A percentile compares a stretch with the other conserved stretches of the same genome.
These are phyloP conservation scores for Ageneiosus marmoratus DNA, from an alignment of 2,113 vertebrate genomes.

Conservation along the genomic window DNA sequence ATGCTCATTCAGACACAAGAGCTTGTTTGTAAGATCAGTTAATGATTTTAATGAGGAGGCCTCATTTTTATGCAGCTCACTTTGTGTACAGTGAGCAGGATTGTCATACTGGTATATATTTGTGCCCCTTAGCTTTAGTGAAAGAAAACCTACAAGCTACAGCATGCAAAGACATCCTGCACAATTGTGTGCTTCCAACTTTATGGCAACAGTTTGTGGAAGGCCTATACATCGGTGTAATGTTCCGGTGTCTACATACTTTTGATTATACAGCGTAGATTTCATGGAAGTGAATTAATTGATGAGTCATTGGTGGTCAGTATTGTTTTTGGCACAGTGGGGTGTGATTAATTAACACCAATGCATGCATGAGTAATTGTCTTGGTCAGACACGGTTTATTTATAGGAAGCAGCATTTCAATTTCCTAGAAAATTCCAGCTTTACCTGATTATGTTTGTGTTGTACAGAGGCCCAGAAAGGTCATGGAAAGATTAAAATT, in stretches of 20 bases:
- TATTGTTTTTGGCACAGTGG: not conserved
- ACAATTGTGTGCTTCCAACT: not conserved
- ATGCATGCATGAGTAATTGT: not conserved
- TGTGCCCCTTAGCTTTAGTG: not conserved
- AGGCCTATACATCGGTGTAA: not conserved
- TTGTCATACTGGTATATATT: not conserved
- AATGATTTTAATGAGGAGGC: not conserved
- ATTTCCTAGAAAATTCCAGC: not conserved
- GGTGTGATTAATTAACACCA: not conserved
- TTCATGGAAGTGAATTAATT: not conserved
- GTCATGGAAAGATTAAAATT: no score
- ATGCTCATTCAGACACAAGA: not conserved
- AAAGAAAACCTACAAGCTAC: not conserved
- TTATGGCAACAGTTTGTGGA: not conserved
- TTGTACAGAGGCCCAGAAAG: no score
- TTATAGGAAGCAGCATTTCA: not conserved
- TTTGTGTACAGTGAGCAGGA: not conserved
- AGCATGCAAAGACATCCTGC: not conserved
- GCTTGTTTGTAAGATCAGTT: not conserved
- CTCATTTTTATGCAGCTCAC: not conserved
- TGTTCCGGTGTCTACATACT: not conserved
- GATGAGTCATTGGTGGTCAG: not conserved
- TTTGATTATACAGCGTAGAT: not conserved
- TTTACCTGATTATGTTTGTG: not conserved
- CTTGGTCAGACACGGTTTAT: not conserved